Evolutionary conservation across 2,113 vertebrate species (phyloP), one percentile per base, ranked within the genome.

Genomic region (Calyptommatus sinebrachiatus): DNA sequence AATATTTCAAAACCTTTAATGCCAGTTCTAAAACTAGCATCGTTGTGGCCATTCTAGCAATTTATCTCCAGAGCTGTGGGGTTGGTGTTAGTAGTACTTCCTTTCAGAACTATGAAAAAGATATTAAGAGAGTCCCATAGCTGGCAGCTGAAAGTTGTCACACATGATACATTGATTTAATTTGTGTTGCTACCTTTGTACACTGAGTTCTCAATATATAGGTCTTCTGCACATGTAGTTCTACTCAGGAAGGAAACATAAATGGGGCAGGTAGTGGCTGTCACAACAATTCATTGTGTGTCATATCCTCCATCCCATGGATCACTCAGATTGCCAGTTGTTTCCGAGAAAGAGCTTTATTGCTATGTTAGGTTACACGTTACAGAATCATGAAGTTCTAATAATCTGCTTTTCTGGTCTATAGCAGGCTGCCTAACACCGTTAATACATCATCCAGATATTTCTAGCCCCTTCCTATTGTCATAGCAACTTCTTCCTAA

Each of bases 101-200:
- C 60, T n/a, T 75, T 11, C 12, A 81, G 89, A 91, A 92, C 75
- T 77, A 86, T 74, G 71, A 83, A 66, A 87, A 85, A 0, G 21
- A 46, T 84, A 81, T 74, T 79, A 85, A 83, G 72, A 84, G 84
- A 71, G 73, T 90, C 77, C 80, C 78, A 71, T 85, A 84, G 76
- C 83, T 84, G 85, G 85, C 63, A 41, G 85, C 88, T 92, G 88
- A 83, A 89, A 86, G 89, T 89, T 91, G 70, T 90, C 84, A 89
- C 73, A 87, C 83, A 93, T 75, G 89, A 93, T 95, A 48, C 80
- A 94, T 91, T 89, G 92, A 92, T 93, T 92, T 94, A 93, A 95
- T 95, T 93, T 94, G 93, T 82, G 48, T 88, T 11, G n/a, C 63
- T 83, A 90, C 86, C 89, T 86, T 83, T 65, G 7, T 2, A 46